Conservation (phyloP, 2,888 invertebrate genomes). For the Herminia tarsipennalis region DNA sequence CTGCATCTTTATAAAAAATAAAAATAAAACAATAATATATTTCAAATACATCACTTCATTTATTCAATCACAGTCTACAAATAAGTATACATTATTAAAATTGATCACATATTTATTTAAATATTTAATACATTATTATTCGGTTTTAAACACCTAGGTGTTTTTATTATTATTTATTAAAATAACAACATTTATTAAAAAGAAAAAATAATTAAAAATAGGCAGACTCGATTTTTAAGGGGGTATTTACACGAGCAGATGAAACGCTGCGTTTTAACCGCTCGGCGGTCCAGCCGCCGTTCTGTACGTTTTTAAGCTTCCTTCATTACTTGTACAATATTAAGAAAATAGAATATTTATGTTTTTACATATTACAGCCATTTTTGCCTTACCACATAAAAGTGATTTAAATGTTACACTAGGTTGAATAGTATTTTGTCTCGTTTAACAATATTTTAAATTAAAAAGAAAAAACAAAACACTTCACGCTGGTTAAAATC, state of each 20-base stretch:
- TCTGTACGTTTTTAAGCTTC: constrained; percentile 26
- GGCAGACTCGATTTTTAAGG: constrained; percentile 51
- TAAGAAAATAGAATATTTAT: no score
- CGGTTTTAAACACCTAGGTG: constrained; percentile 13
- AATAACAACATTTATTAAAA: constrained; percentile 39
- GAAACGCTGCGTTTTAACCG: constrained; percentile 50
- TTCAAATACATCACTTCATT: constrained; percentile 23
- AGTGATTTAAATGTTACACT: no score
- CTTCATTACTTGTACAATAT: constrained; percentile 2
- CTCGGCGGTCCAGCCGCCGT: constrained; percentile 48
- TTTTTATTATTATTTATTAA: constrained; percentile 21
- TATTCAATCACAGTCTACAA: constrained; percentile 43
- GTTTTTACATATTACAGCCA: no score
- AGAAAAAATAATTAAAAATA: constrained; percentile 50
- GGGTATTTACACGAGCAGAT: constrained; percentile 46
- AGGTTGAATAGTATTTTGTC: no score
- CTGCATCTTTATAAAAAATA: background rate
- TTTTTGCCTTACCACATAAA: no score
- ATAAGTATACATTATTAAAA: constrained; percentile 30
- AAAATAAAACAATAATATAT: constrained; percentile 12
- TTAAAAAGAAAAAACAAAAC: no score
- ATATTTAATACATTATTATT: constrained; percentile 34
- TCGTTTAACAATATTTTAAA: no score
- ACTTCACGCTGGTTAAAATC: no score
- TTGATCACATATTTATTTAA: constrained; percentile 45